Evolutionary conservation across 2,113 vertebrate genomes (phyloP).

Genomic region (Steatornis caripensis): DNA sequence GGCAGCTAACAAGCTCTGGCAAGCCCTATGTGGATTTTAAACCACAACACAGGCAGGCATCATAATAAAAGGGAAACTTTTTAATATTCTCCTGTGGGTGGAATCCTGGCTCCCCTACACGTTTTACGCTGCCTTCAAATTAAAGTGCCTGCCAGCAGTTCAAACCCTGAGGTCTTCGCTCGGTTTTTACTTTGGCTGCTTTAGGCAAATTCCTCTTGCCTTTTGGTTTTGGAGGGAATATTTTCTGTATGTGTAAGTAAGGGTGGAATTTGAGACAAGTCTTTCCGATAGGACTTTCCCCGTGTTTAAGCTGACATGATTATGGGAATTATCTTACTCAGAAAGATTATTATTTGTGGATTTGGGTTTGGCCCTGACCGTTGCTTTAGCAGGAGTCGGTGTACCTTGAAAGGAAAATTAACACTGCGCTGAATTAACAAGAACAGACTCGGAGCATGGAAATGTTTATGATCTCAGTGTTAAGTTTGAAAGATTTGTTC

Average conservation of each 20-base stretch:
- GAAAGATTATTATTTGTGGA: background rate
- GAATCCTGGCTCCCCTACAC: background rate
- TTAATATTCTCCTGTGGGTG: background rate
- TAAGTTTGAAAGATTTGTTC: background rate
- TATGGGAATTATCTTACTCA: background rate
- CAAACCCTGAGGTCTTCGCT: background rate
- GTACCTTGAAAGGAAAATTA: slow-evolving; percentile 19
- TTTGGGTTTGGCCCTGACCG: background rate
- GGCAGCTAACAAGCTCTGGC: slow-evolving; percentile 58
- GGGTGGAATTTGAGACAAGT: background rate
- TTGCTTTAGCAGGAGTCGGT: slow-evolving; percentile 40
- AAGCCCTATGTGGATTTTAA: slow-evolving; percentile 52
- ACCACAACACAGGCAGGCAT: background rate
- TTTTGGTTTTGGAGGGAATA: background rate
- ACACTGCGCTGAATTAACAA: slow-evolving; percentile 26
- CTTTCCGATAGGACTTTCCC: background rate
- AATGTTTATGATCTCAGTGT: background rate
- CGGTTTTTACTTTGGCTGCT: background rate
- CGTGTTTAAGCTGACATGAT: background rate
- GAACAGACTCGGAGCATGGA: slow-evolving; percentile 16
- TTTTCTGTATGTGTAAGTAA: background rate
- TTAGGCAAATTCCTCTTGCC: background rate
- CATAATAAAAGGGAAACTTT: background rate
- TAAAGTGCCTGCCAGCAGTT: slow-evolving; percentile 9
- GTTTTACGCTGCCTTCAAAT: background rate